phyloP scores from a whole-genome alignment of 2,888 invertebrate genomes.

The Seira ritae region DNA sequence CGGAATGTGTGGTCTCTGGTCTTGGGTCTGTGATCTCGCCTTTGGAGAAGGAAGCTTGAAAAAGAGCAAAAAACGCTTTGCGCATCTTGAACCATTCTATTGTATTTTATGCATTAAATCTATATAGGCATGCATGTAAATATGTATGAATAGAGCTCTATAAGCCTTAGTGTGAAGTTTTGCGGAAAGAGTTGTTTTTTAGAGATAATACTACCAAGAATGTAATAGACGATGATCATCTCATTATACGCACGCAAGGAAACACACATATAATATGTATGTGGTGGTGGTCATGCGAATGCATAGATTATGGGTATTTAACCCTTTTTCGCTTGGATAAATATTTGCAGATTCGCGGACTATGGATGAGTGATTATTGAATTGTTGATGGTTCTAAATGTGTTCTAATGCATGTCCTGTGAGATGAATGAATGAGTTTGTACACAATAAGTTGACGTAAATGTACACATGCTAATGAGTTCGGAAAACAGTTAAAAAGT shows the following conservation, averaged over 20 bases:
- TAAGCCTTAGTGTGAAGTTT: slow-evolving; percentile 16
- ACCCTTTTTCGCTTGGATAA: slow-evolving; percentile 20
- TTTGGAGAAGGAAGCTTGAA: not conserved
- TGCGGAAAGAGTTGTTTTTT: not conserved
- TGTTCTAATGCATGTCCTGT: not conserved
- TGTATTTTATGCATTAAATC: not conserved
- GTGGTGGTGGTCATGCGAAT: not conserved
- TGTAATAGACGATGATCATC: not conserved
- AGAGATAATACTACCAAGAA: too few species aligned
- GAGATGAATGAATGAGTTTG: not conserved
- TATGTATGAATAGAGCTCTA: too few species aligned
- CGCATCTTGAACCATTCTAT: not conserved
- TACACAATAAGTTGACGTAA: too few species aligned
- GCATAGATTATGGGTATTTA: slow-evolving; percentile 19
- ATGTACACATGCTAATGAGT: too few species aligned
- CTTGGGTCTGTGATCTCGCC: not conserved
- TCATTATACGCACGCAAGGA: slow-evolving; percentile 13
- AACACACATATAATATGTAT: not conserved
- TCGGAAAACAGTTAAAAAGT: slow-evolving; percentile 10
- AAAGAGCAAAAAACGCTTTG: not conserved
- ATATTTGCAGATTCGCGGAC: slow-evolving; percentile 1
- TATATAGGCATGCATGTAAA: not conserved
- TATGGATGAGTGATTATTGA: not conserved
- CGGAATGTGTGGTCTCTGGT: not conserved
- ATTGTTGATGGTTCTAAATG: not conserved